Evolutionary conservation across 2,888 invertebrate species (phyloP), one percentile per base, ranked within the genome.

Genomic region (Drosophila engyochracea): DNA sequence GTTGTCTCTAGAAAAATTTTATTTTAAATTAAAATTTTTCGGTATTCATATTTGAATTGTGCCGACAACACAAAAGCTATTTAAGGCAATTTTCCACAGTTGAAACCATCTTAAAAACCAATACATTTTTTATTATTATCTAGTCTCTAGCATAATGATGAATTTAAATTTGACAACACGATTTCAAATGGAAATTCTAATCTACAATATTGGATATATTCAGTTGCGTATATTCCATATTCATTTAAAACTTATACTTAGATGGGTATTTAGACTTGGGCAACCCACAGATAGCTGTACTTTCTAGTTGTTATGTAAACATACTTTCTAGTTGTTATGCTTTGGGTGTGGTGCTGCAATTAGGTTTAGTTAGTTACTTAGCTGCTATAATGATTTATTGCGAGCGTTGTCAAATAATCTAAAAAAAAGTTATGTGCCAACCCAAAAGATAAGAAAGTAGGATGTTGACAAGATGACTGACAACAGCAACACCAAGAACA

Each of bases 381-480:
- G 16, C 12, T 44, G 22, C 30, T 16, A 12, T 16, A 44, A 19
- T 28, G 22, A 58, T 57, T 41, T 57, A 59, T 52, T 19, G 35
- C 33, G 10, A 12, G 5, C 7, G 22, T 22, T 35, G 25, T 70
- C 37, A 51, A 44, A 44, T 63, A 28, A 65, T 61, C n/a, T 53
- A n/a, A 22, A 33, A 25, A 25, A 16, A 5, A 31, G 39, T n/a
- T 33, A 51, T 28, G 54, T 44, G 49, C 28, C 44, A 22, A 41
- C 35, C 31, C 35, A 57, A 61, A 35, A 76, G 88, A 80, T 88
- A 81, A 70, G 55, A 79, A 82, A 64, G 54, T 68, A 22, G 64
- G 66, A 35, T 57, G 83, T 58, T 65, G 60, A 25, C 70, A 88
- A 83, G 85, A 77, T 84, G 73, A 81, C 59, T 58, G 68, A 6